Evolutionary conservation across 2,888 invertebrate genomes (phyloP), one percentile per base, ranked within the genome.

Genomic region (Amblyteles armatorius): DNA sequence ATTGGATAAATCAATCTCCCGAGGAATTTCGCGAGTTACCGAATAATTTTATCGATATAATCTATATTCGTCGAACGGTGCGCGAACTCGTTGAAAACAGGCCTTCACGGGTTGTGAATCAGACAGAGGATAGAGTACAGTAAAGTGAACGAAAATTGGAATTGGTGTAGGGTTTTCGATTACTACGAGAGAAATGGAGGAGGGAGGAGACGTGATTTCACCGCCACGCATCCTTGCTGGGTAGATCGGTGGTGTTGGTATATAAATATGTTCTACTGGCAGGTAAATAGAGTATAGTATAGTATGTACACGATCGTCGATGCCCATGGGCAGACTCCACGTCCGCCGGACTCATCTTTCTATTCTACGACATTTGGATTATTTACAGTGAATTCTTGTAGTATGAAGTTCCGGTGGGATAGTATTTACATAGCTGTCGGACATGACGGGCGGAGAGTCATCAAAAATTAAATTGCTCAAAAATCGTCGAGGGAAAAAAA

Each of bases 361-460:
- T 71, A 77, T 22, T 67, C 79, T 83, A 83, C 83, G 83, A 79
- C 78, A 81, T 81, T 78, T 52, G 69, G 69, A 84, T 84, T 82
- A 82, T 81, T 82, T 36, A 79, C 82, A 84, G 44, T 81, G 67
- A 69, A 57, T 71, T 57, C 74, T 19, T 13, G 13, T 29, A 16
- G 13, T 26, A 11, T 52, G 44, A 16, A 3, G 44, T 48, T 48
- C 44, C 44, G 44, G 44, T 13, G 44, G 16, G 52, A n/a, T 44
- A 78, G 78, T 84, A 84, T 84, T 84, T 84, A 84, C 81, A 84
- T 22, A 60, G 68, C 81, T 78, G 63, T 26, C 67, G 84, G 81
- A 78, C 52, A 84, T 55, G 81, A 81, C 69, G 78, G 33, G 19
- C 16, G 19, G 52, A n/a, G 52, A 52, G 19, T 19, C 4, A 52